Percentiles rank a stretch among this genome's conserved stretches.
Conservation (phyloP, 2,888 invertebrate species). For the Drosophila percnosoma region DNA sequence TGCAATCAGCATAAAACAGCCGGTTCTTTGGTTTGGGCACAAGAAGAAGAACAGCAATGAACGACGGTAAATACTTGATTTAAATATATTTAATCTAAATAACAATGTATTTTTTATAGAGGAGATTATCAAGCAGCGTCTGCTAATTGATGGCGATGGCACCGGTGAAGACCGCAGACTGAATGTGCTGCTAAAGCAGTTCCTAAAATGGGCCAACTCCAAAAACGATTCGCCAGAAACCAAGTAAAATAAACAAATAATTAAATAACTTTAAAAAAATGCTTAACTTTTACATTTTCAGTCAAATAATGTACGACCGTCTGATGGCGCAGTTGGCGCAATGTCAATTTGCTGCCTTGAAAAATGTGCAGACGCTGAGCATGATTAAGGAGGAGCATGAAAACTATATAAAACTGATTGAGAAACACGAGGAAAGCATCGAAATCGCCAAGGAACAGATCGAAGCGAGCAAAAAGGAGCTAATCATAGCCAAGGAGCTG, state of each 20-base stretch:
- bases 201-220: conserved; percentile 92
- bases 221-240: conserved; percentile 88
- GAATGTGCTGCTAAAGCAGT: conserved; percentile 92
- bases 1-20: conserved; percentile 13
- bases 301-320: conserved; percentile 90
- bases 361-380: conserved; percentile 91
- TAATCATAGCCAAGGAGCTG: conserved; percentile 93
- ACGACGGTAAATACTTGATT: conserved; percentile 39
- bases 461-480: conserved; percentile 91
- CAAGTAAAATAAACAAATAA: conserved; percentile 85
- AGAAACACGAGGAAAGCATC: conserved; percentile 92
- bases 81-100: neutral
- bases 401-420: conserved; percentile 92
- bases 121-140: conserved; percentile 95
- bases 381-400: conserved; percentile 94
- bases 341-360: conserved; percentile 94
- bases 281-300: conserved; percentile 68
- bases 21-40: conserved; percentile 35
- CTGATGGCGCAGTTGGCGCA: conserved; percentile 93
- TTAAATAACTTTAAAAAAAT: neutral
- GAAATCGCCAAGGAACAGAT: conserved; percentile 92
- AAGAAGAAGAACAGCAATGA: conserved; percentile 29
- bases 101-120: conserved; percentile 86
- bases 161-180: conserved; percentile 97
- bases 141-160: conserved; percentile 98